These are phyloP conservation scores for Plectropomus leopardus DNA, from an alignment of 2,113 vertebrate species.

Conservation along the genomic window DNA sequence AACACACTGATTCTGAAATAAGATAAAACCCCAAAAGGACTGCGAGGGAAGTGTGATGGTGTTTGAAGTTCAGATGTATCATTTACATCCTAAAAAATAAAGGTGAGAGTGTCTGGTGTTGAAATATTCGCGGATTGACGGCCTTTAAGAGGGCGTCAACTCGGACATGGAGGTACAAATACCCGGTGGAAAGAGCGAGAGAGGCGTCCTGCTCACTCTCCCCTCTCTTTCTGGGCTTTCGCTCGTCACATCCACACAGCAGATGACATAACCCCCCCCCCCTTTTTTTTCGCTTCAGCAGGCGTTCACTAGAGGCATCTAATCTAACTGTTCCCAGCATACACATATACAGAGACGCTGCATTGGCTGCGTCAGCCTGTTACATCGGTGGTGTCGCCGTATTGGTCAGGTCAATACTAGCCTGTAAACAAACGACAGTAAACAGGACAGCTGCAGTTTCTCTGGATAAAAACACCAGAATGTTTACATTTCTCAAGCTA, in stretches of 20 bases:
- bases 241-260: constrained; percentile 12
- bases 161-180: neutral
- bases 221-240: neutral
- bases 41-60: constrained; percentile 10
- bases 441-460: no score
- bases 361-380: no score
- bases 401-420: no score
- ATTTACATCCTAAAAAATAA: constrained; percentile 42
- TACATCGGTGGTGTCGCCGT: no score
- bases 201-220: constrained; percentile 24
- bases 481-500: no score
- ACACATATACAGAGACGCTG: no score
- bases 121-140: neutral
- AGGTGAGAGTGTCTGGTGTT: constrained; percentile 28
- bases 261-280: neutral
- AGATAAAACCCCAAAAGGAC: constrained; percentile 26
- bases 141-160: neutral
- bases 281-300: constrained; percentile 40
- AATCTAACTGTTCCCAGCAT: constrained; percentile 24
- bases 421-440: no score
- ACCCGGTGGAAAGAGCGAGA: neutral
- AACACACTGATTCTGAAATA: constrained; percentile 31
- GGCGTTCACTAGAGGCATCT: constrained; percentile 35
- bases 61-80: constrained; percentile 10
- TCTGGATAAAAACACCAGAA: no score